Base-by-base conservation (phyloP, 1,140 invertebrate species). In the Neuroterus valhalla region DNA sequence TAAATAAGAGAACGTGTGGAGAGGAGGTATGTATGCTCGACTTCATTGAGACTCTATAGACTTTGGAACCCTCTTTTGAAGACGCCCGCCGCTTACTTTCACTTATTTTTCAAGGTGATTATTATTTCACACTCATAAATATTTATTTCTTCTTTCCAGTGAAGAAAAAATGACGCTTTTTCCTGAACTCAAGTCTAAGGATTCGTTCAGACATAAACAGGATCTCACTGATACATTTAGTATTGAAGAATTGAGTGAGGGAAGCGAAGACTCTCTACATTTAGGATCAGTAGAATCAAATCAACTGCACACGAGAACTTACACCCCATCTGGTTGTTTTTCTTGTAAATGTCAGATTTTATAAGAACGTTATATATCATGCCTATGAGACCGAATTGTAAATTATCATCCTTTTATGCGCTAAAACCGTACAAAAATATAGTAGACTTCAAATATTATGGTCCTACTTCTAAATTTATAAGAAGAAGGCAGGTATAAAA, bases 201-300 rank as follows among this genome's bases (percentile, higher is more conserved):
- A 91, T 79, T 86, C 72, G 43, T 81, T 81, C 52, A 91, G 86
- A 82, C 87, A 88, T 72, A 90, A 91, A 77, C 91, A 92, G 81
- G 92, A 92, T 84, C 81, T 93, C 50, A 92, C 91, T 0, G 92
- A 93, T 72, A 92, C 92, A 10, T 93, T 93, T 79, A 93, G 92
- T 70, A 92, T 93, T 66, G 92, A 92, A 81, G 92, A 93, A 78
- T 86, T 93, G 78, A 92, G 89, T 71, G 92, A 92, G 74, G 92
- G 91, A 10, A 93, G 93, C 81, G 93, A 94, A 79, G 93, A 94
- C 81, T 89, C 89, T 52, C 76, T 90, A 21, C 84, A 90, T 68
- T 76, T 90, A 48, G 88, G 84, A 5, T 82, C 88, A 19, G 78
- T 83, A 2, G 84, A 87, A 70, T 80, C 84, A 26, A 52, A 79